phyloP scores from a whole-genome alignment of 2,797 vertebrate species.

The Rhinichthys osculus region DNA sequence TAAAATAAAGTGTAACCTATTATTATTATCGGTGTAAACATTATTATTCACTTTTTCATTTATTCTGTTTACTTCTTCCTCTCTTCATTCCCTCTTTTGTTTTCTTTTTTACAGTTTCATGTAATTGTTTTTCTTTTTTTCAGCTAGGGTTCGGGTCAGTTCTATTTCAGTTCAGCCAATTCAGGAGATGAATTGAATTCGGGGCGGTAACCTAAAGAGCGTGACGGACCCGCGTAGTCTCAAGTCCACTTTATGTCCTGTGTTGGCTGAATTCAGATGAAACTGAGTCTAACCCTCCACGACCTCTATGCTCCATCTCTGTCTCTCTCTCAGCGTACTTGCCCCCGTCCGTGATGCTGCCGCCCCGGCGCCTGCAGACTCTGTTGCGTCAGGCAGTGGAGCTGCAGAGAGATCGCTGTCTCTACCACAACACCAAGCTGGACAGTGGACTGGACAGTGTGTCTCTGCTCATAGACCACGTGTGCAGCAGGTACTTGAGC shows the following conservation, averaged over 20 bases:
- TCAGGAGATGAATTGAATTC: constrained; percentile 52
- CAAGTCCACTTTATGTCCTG: constrained; percentile 51
- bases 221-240: neutral
- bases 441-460: constrained; percentile 92
- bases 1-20: neutral
- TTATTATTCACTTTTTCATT: neutral
- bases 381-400: constrained; percentile 94
- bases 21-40: neutral
- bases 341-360: constrained; percentile 97
- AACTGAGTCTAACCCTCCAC: constrained; percentile 49
- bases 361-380: constrained; percentile 92
- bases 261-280: constrained; percentile 56
- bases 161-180: constrained; percentile 54
- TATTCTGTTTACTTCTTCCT: constrained; percentile 16
- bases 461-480: constrained; percentile 94
- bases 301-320: constrained; percentile 28
- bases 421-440: constrained; percentile 97
- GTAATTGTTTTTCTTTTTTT: constrained; percentile 55
- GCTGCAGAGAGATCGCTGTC: constrained; percentile 94
- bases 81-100: constrained; percentile 13
- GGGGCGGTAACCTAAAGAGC: constrained; percentile 13
- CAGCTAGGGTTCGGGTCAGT: constrained; percentile 60
- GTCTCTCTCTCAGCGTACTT: constrained; percentile 83
- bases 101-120: constrained; percentile 21
- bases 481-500: constrained; percentile 88